phyloP scores from a whole-genome alignment of 2,113 vertebrate species.

The Ursus arctos region DNA sequence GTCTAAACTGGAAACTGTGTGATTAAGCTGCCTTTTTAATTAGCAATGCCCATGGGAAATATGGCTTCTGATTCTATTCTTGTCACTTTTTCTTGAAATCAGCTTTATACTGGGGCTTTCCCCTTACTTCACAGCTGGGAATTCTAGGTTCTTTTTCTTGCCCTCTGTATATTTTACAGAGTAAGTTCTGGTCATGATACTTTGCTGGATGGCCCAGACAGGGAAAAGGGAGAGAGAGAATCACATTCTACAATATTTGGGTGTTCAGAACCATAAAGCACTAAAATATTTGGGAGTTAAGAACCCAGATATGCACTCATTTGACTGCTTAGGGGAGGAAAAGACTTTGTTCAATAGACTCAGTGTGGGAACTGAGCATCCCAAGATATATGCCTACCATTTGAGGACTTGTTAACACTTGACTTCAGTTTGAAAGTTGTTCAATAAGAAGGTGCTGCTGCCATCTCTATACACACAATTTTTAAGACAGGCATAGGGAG shows the following conservation, averaged over 20 bases:
- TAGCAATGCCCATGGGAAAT: neutral
- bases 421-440: neutral
- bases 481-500: neutral
- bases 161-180: neutral
- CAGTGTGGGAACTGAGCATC: neutral
- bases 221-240: neutral
- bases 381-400: neutral
- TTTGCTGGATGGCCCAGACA: neutral
- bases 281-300: neutral
- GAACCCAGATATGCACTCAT: neutral
- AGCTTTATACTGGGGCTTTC: neutral
- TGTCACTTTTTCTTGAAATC: neutral
- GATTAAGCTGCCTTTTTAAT: slow-evolving; percentile 1
- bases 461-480: neutral
- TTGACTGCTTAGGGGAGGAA: neutral
- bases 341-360: neutral
- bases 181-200: neutral
- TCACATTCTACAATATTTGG: neutral
- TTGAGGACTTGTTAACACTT: neutral
- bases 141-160: neutral
- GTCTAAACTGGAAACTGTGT: neutral
- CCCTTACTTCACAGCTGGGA: neutral
- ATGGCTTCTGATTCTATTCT: neutral
- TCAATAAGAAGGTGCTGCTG: neutral
- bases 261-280: neutral